A percentile compares a stretch with the other conserved stretches of the same genome.
phyloP scores from a whole-genome alignment of 2,888 invertebrate genomes.

The Lepidochrysops patricia region DNA sequence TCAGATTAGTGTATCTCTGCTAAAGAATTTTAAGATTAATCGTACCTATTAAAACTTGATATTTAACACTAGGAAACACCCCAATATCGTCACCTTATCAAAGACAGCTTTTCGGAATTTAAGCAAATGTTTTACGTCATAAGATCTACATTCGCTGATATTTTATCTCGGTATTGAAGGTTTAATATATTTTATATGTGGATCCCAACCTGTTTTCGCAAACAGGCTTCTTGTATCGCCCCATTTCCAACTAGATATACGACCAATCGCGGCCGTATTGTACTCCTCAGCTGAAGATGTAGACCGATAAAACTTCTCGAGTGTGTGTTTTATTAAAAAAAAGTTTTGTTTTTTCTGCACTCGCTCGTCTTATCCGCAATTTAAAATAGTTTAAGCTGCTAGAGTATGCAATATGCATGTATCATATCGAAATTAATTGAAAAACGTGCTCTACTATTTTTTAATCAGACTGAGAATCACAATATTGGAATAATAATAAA shows the following conservation, averaged over 20 bases:
- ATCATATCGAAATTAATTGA: neutral
- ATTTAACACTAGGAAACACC: neutral
- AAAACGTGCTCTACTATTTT: neutral
- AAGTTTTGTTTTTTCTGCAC: neutral
- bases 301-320: constrained; percentile 16
- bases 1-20: too few relatives aligned
- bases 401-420: neutral
- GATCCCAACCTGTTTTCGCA: constrained; percentile 13
- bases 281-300: constrained; percentile 12
- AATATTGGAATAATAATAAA: neutral
- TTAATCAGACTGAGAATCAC: neutral
- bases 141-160: neutral
- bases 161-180: neutral
- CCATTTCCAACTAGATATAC: constrained; percentile 15
- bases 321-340: constrained; percentile 13
- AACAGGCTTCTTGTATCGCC: constrained; percentile 6
- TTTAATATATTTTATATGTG: constrained; percentile 10
- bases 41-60: neutral
- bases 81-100: neutral
- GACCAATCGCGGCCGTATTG: constrained; percentile 20
- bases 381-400: neutral
- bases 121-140: neutral
- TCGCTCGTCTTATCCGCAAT: neutral
- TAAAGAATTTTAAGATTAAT: too few relatives aligned
- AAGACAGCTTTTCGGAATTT: neutral